These are phyloP conservation scores for Mobula birostris DNA, from an alignment of 2,113 vertebrate species.

Conservation along the genomic window DNA sequence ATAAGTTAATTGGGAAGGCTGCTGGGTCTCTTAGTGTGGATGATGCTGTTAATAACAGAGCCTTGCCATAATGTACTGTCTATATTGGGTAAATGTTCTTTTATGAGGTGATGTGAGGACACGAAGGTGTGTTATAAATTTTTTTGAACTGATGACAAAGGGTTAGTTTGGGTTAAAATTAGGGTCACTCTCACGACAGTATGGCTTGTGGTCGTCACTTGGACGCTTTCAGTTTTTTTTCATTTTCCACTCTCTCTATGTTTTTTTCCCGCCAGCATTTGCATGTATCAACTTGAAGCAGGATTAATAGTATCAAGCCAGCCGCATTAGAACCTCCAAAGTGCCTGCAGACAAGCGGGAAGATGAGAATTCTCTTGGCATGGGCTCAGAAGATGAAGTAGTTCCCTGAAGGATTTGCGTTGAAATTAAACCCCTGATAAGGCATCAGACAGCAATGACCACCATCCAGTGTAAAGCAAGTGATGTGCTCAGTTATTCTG, in stretches of 20 bases:
- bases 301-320: slow-evolving; percentile 53
- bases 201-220: slow-evolving; percentile 40
- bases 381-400: slow-evolving; percentile 59
- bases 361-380: slow-evolving; percentile 57
- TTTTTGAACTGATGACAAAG: neutral
- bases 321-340: slow-evolving; percentile 47
- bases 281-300: slow-evolving; percentile 57
- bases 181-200: neutral
- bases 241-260: slow-evolving; percentile 46
- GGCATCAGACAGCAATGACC: slow-evolving; percentile 29
- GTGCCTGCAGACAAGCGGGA: slow-evolving; percentile 57
- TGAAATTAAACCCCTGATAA: slow-evolving; percentile 44
- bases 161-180: slow-evolving; percentile 1
- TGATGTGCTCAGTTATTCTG: neutral
- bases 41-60: neutral
- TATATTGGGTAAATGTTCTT: slow-evolving; percentile 23
- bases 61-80: slow-evolving; percentile 26
- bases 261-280: slow-evolving; percentile 40
- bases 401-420: slow-evolving; percentile 49
- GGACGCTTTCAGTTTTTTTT: slow-evolving; percentile 43
- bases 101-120: neutral
- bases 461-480: neutral
- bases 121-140: slow-evolving; percentile 15
- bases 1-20: slow-evolving; percentile 30
- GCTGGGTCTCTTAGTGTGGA: slow-evolving; percentile 16